Percentiles rank a stretch among this genome's conserved stretches.
Conservation (phyloP, 2,797 vertebrate species). For the Premnoplex brunnescens region DNA sequence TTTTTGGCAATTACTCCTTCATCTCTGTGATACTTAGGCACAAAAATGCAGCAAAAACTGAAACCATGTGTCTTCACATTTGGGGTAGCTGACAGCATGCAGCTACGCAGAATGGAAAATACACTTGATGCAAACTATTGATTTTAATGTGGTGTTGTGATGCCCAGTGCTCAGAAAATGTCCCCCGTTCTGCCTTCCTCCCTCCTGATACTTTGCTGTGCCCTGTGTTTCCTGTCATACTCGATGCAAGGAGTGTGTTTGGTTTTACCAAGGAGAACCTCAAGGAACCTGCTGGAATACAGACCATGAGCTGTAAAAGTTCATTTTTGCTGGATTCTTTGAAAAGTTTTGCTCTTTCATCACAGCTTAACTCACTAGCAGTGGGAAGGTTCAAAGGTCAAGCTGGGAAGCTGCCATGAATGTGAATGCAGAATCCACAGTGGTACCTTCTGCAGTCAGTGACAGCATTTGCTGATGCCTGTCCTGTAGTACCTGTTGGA, state of each 20-base stretch:
- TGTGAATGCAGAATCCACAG: not conserved
- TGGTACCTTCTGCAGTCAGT: not conserved
- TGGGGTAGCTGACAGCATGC: not conserved
- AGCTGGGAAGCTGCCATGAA: not conserved
- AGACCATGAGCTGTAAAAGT: not conserved
- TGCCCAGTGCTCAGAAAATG: not conserved
- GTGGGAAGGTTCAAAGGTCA: not conserved
- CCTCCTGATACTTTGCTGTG: not conserved
- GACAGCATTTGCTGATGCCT: not conserved
- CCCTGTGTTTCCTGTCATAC: not conserved
- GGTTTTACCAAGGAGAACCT: not conserved
- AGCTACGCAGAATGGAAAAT: not conserved
- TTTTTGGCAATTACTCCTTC: not conserved
- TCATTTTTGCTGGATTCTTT: not conserved
- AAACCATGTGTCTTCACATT: not conserved
- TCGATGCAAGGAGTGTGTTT: not conserved
- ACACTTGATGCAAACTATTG: not conserved
- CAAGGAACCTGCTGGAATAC: not conserved
- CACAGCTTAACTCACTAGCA: not conserved
- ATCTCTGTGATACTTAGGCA: not conserved
- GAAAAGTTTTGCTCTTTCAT: not conserved
- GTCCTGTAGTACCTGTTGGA: not conserved
- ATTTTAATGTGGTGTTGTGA: not conserved
- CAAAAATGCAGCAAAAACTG: not conserved
- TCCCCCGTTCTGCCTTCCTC: not conserved